phyloP scores from a whole-genome alignment of 1,140 invertebrate species.

The Zaprionus davidi region DNA sequence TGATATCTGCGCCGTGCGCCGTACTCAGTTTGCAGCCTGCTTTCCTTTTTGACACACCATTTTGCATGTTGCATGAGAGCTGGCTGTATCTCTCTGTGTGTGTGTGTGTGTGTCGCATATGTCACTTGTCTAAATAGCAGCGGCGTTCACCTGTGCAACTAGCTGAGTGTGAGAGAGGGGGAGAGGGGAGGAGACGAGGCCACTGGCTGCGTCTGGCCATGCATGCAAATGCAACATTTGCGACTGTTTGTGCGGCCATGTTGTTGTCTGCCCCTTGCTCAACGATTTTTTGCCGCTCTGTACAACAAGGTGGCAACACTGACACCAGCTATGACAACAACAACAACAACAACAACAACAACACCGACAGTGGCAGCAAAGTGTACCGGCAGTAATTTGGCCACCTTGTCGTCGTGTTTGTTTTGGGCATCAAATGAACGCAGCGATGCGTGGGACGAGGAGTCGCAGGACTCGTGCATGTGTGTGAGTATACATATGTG shows the following conservation, averaged over 20 bases:
- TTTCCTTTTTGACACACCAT: conserved; percentile 75
- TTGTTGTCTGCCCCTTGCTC: conserved; percentile 38
- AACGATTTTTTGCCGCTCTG: conserved; percentile 20
- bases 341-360: conserved; percentile 49
- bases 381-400: conserved; percentile 76
- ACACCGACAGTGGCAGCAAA: conserved; percentile 12
- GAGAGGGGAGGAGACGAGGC: conserved; percentile 30
- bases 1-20: conserved; percentile 23
- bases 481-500: background rate
- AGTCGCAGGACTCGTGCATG: background rate
- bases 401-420: conserved; percentile 70
- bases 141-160: conserved; percentile 59
- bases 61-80: conserved; percentile 70
- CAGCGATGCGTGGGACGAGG: conserved; percentile 28
- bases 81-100: conserved; percentile 18
- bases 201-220: conserved; percentile 58
- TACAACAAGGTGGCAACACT: conserved; percentile 76
- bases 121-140: conserved; percentile 79
- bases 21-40: conserved; percentile 42
- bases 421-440: conserved; percentile 49
- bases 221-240: conserved; percentile 82
- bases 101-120: conserved; percentile 55
- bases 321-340: conserved; percentile 57
- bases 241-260: conserved; percentile 71
- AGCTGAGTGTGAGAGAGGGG: conserved; percentile 17